Evolutionary conservation across 2,888 invertebrate species (phyloP), one percentile per base, ranked within the genome.

Genomic region (Gastrophysa polygoni): DNA sequence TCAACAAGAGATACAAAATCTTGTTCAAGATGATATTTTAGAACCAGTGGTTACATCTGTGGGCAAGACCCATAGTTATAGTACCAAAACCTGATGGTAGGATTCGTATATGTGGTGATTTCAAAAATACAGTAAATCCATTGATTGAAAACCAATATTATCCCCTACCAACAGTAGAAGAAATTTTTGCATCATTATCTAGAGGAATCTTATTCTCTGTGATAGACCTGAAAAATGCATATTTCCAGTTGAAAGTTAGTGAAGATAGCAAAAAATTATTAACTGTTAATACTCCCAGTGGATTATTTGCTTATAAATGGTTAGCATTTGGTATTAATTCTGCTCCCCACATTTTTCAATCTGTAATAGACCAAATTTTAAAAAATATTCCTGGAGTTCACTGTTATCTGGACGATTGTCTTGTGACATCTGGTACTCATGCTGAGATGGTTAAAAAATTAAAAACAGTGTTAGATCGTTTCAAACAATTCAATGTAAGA

Each of bases 71-170:
- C 0, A 72, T 75, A 11, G 76, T 76, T 1, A 69, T 71, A 2
- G 73, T 77, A 10, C 55, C 63, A 0, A 77, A 77, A 66, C 60
- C 63, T 11, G 56, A 73, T 47, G 69, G 68, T 4, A 28, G 46
- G 4, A 63, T 78, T 3, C 57, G 73, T 28, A 71, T 69, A 8
- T 79, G 78, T 57, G 77, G 75, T 0, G 77, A 80, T 66, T 77
- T 67, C 55, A 73, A 72, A 50, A 24, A 63, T 11, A 65, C 63
- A 0, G 11, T 69, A 14, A 68, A 68, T 54, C 32, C 48, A 44
- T 1, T 17, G 11, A 20, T 61, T 16, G 24, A 57, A 24, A 50
- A 56, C 10, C 21, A 55, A 11, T 32, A 61, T 48, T 56, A 61
- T 50, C 61, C 61, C 1, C 24, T 50, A 47, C 50, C 61, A n/a